phyloP scores from a whole-genome alignment of 2,113 vertebrate genomes.

The Epinephelus fuscoguttatus region DNA sequence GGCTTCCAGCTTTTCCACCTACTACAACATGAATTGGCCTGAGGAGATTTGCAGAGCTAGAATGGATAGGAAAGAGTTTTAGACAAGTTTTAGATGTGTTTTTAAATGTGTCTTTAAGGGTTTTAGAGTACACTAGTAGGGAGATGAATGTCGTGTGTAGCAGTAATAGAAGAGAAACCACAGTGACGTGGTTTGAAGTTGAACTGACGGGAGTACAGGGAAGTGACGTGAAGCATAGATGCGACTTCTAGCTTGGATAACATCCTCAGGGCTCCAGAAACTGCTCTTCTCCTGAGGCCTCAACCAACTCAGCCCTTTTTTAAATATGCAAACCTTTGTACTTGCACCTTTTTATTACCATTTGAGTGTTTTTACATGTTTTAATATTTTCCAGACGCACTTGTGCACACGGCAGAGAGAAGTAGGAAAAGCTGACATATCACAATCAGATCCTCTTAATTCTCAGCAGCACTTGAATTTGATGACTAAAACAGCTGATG shows the following conservation, averaged over 20 bases:
- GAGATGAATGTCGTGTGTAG: conserved; percentile 43
- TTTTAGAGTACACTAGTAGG: conserved; percentile 37
- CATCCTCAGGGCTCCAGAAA: conserved; percentile 61
- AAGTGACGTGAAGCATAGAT: conserved; percentile 30
- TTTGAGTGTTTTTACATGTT: conserved; percentile 71
- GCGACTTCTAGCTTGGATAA: conserved; percentile 61
- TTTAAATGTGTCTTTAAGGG: conserved; percentile 36
- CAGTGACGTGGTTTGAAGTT: conserved; percentile 8
- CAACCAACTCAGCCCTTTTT: conserved; percentile 65
- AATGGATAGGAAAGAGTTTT: conserved; percentile 49
- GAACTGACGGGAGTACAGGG: conserved; percentile 7
- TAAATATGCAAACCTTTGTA: conserved; percentile 82
- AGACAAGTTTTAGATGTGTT: conserved; percentile 30
- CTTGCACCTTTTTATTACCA: conserved; percentile 77
- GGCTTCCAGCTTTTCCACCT: conserved; percentile 56
- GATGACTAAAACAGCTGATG: conserved; percentile 12
- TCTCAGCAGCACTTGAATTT: conserved; percentile 31
- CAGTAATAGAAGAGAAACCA: conserved; percentile 25
- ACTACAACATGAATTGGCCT: conserved; percentile 50
- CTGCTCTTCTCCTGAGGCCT: conserved; percentile 70
- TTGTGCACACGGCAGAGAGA: conserved; percentile 41
- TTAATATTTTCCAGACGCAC: conserved; percentile 60
- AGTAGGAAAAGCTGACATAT: conserved; percentile 28
- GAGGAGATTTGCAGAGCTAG: conserved; percentile 72
- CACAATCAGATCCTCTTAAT: conserved; percentile 15